phyloP scores from a whole-genome alignment of 2,888 invertebrate genomes.

The Diaphora mendica region DNA sequence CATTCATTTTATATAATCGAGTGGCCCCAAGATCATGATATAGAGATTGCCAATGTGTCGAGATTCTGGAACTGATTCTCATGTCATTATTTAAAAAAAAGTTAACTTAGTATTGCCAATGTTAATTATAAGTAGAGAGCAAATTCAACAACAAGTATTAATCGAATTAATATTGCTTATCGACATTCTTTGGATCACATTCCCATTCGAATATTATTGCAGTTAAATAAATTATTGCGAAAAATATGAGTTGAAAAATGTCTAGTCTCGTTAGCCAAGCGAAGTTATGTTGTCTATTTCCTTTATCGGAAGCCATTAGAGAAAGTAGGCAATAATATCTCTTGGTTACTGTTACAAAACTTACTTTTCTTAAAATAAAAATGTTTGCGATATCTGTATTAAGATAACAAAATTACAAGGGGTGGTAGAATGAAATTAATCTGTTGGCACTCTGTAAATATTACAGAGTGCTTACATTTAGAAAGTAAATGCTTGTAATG shows the following conservation, averaged over 20 bases:
- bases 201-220: slow-evolving; percentile 53
- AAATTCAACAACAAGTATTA: slow-evolving; percentile 42
- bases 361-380: slow-evolving; percentile 46
- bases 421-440: slow-evolving; percentile 6
- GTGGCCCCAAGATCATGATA: slow-evolving; percentile 78
- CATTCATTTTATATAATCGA: slow-evolving; percentile 57
- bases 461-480: too few species aligned
- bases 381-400: slow-evolving; percentile 32
- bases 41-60: slow-evolving; percentile 53
- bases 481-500: background rate
- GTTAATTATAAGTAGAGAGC: slow-evolving; percentile 57
- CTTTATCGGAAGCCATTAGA: background rate
- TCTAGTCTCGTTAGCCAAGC: background rate
- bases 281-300: background rate
- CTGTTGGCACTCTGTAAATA: background rate
- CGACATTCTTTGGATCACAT: slow-evolving; percentile 74
- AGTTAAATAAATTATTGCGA: slow-evolving; percentile 62
- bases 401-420: background rate
- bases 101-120: slow-evolving; percentile 45
- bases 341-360: slow-evolving; percentile 27
- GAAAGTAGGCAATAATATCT: slow-evolving; percentile 1
- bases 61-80: slow-evolving; percentile 51
- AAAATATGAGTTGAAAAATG: slow-evolving; percentile 40
- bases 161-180: slow-evolving; percentile 76
- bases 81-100: slow-evolving; percentile 13